Percentiles rank a stretch among this genome's conserved stretches.
These are phyloP conservation scores for Hecatera dysodea DNA, from an alignment of 2,888 invertebrate species.

Conservation along the genomic window DNA sequence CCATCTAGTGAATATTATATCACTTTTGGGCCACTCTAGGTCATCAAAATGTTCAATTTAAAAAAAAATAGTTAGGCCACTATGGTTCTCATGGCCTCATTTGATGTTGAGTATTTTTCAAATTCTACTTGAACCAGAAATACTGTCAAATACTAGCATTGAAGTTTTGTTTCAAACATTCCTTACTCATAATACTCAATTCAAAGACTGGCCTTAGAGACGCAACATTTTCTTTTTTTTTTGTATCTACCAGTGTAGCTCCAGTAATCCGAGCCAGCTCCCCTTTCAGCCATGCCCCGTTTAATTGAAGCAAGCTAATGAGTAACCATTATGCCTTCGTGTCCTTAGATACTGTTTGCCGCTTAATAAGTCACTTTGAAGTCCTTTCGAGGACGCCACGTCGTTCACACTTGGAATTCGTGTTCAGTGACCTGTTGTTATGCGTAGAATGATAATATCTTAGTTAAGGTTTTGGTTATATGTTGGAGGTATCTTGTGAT, in stretches of 20 bases:
- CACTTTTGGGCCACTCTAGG: too few relatives aligned
- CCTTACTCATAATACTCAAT: too few relatives aligned
- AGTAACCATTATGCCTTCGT: slow-evolving; percentile 70
- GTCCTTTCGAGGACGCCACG: slow-evolving; percentile 50
- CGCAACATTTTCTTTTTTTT: slow-evolving; percentile 29
- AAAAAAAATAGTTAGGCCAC: too few relatives aligned
- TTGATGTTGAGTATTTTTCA: too few relatives aligned
- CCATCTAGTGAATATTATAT: too few relatives aligned
- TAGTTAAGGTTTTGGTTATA: slow-evolving; percentile 45
- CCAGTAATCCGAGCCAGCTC: slow-evolving; percentile 69
- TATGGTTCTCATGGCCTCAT: too few relatives aligned
- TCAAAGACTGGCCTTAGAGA: too few relatives aligned
- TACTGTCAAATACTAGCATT: too few relatives aligned
- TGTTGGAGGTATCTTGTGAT: neutral
- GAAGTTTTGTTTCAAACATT: too few relatives aligned
- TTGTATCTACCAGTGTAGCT: slow-evolving; percentile 54
- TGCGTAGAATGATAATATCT: slow-evolving; percentile 51
- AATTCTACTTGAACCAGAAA: too few relatives aligned
- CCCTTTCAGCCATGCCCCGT: slow-evolving; percentile 68
- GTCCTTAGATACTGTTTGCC: slow-evolving; percentile 64
- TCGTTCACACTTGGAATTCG: slow-evolving; percentile 62
- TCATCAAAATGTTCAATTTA: too few relatives aligned
- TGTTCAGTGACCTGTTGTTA: slow-evolving; percentile 69
- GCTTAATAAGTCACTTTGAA: slow-evolving; percentile 71
- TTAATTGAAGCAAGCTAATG: slow-evolving; percentile 75